Base-by-base conservation (phyloP, 1,140 invertebrate species). In the Bombyx mandarina region DNA sequence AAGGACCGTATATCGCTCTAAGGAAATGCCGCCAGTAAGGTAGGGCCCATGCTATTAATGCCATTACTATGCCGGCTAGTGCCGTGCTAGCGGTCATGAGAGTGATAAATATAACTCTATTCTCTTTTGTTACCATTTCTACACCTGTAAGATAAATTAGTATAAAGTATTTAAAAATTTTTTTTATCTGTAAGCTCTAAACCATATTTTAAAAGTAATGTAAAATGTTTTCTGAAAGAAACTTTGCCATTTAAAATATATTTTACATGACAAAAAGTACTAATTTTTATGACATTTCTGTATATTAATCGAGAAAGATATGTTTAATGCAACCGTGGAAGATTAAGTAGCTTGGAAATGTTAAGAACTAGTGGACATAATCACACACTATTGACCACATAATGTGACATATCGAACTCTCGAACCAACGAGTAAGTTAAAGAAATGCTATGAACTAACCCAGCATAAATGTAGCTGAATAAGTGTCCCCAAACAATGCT, bases 11-110 rank as follows among this genome's bases (percentile, higher is more conserved):
- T 52, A 82, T 66, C 0, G 69, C 68, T 50, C 61, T 56, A 2
- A 77, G 52, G n/a, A 77, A 75, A 12, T 70, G 48, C 63, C 78
- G 69, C 78, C 79, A 85, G 54, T 82, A 75, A 2, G 71, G 66
- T 2, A 84, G 45, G 7, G 59, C 56, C 48, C 73, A 77, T 6
- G 73, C 76, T 26, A 69, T 58, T 10, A 66, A n/a, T 1, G 73
- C 53, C 47, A 75, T 65, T 8, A 62, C 53, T 7, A 82, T 57
- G 46, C 43, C 71, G 67, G n/a, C 77, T 70, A 8, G 67, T 8
- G 35, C 69, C 61, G 50, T 66, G 67, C n/a, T 58, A 43, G 43
- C 66, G 48, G 22, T 55, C 58, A 51, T 56, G 56, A 35, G 50
- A 18, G 8, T 61, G 54, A 45, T 62, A 45, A 62, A 67, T 26